These are phyloP conservation scores for Eubasilissa splendida DNA, from an alignment of 2,888 invertebrate genomes.

Conservation along the genomic window DNA sequence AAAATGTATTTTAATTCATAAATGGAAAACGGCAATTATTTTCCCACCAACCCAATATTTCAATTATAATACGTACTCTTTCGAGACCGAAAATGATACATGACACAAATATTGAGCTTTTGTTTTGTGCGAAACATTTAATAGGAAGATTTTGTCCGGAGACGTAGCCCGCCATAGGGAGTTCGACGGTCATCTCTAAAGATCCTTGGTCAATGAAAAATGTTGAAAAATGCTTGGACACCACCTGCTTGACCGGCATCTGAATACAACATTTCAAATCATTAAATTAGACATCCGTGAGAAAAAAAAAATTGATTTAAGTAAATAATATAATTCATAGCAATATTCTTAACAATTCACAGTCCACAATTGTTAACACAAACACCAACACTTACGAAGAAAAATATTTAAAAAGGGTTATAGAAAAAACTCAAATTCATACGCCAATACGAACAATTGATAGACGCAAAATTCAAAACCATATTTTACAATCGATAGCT, in stretches of 20 bases:
- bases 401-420: too few relatives aligned
- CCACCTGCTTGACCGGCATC: slow-evolving; percentile 14
- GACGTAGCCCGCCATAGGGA: slow-evolving; percentile 26
- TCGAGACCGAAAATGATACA: slow-evolving; percentile 26
- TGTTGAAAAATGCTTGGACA: slow-evolving; percentile 6
- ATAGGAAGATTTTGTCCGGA: slow-evolving; percentile 31
- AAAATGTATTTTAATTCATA: too few relatives aligned
- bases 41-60: background rate
- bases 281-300: background rate
- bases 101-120: slow-evolving; percentile 8
- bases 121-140: slow-evolving; percentile 19
- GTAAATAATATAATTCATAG: too few relatives aligned
- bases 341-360: too few relatives aligned
- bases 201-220: slow-evolving; percentile 19
- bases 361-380: too few relatives aligned
- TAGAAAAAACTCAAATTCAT: too few relatives aligned
- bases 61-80: slow-evolving; percentile 14
- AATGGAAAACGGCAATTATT: too few relatives aligned
- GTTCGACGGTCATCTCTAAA: background rate
- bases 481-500: too few relatives aligned
- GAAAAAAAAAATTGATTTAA: too few relatives aligned
- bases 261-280: slow-evolving; percentile 1
- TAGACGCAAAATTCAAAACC: too few relatives aligned
- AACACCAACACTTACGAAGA: too few relatives aligned
- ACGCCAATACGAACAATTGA: too few relatives aligned